Percentiles rank a stretch among this genome's conserved stretches.
Evolutionary conservation across 2,888 invertebrate species (phyloP).

Genomic region (Sphaerophoria taeniata): DNA sequence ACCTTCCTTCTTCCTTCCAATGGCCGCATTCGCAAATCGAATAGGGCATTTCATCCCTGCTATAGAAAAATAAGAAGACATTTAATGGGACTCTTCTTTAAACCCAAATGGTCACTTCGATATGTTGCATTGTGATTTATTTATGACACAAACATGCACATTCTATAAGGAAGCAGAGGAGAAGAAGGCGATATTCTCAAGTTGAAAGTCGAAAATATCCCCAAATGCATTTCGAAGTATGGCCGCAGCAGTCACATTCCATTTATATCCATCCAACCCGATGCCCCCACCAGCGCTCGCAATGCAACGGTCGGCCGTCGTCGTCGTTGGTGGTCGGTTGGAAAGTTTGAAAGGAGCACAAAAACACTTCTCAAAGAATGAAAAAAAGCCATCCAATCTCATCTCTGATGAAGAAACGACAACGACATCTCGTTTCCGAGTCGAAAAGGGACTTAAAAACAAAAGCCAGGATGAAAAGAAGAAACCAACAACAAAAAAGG

Average conservation of each 20-base stretch:
- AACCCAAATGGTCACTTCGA: slow-evolving; percentile 63
- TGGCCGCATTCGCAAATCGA: not conserved
- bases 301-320: slow-evolving; percentile 23
- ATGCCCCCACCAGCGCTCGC: not conserved
- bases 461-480: slow-evolving; percentile 54
- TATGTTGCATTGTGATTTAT: slow-evolving; percentile 73
- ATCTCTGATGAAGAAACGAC: slow-evolving; percentile 56
- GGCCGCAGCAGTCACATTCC: slow-evolving; percentile 69
- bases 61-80: slow-evolving; percentile 11
- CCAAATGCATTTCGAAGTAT: slow-evolving; percentile 45
- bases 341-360: slow-evolving; percentile 36
- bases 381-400: slow-evolving; percentile 55
- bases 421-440: slow-evolving; percentile 44
- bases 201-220: slow-evolving; percentile 1
- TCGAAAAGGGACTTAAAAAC: slow-evolving; percentile 52
- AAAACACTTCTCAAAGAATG: slow-evolving; percentile 45
- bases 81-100: slow-evolving; percentile 38
- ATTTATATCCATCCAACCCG: slow-evolving; percentile 71
- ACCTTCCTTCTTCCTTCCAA: slow-evolving; percentile 57
- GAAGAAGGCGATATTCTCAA: not conserved
- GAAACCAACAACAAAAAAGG: slow-evolving; percentile 43
- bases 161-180: not conserved
- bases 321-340: not conserved
- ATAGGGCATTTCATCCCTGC: slow-evolving; percentile 23
- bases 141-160: slow-evolving; percentile 72